Conservation (phyloP, 2,113 vertebrate species). For the cat (Felis catus) region F.catus_Fca126_mat1.0 CM031428.1:48341501-48342000, state of each 20-base stretch:
- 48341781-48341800: background rate
- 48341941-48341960: background rate
- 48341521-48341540: background rate
- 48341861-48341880: background rate
- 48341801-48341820: background rate
- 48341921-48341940: background rate
- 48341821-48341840: background rate
- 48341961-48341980: background rate
- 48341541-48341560: background rate
- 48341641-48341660: background rate
- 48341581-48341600: background rate
- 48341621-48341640: background rate
- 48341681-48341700: background rate
- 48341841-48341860: background rate
- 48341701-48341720: background rate
- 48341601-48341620: background rate
- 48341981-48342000: background rate
- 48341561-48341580: background rate
- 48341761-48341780: background rate
- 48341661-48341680: background rate
- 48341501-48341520: background rate
- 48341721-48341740: background rate
- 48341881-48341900: background rate
- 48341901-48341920: background rate
- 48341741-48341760: background rate